phyloP scores from a whole-genome alignment of 2,113 vertebrate species.

The Ageneiosus marmoratus region DNA sequence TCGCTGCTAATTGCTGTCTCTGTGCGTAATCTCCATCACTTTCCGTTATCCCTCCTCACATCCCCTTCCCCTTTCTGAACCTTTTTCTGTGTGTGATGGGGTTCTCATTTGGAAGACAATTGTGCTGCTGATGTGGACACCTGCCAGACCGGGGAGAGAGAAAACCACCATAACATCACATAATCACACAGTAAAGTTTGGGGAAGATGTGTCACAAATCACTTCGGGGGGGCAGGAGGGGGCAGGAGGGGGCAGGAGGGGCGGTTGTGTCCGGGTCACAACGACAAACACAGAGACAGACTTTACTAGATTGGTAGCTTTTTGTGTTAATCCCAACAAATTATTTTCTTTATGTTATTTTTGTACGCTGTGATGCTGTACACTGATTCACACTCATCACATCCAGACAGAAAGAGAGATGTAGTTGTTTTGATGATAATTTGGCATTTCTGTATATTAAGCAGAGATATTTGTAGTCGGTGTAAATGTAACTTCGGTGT shows the following conservation, averaged over 20 bases:
- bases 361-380: neutral
- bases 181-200: constrained; percentile 71
- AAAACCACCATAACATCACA: constrained; percentile 41
- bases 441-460: neutral
- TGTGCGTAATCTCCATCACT: constrained; percentile 76
- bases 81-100: constrained; percentile 56
- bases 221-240: constrained; percentile 79
- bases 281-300: constrained; percentile 13
- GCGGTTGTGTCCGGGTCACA: too few relatives aligned
- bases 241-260: too few relatives aligned
- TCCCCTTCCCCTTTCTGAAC: constrained; percentile 65
- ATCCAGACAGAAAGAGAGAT: constrained; percentile 46
- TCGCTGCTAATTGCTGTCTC: constrained; percentile 78
- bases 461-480: too few relatives aligned
- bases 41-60: constrained; percentile 64
- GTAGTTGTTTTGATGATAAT: neutral
- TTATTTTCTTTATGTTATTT: neutral
- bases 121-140: constrained; percentile 81
- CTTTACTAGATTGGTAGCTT: neutral
- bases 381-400: neutral
- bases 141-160: constrained; percentile 70
- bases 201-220: constrained; percentile 87
- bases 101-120: constrained; percentile 67
- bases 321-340: neutral
- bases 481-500: neutral